Evolutionary conservation across 2,113 vertebrate species (phyloP).

Genomic region (Toxotes jaculatrix): DNA sequence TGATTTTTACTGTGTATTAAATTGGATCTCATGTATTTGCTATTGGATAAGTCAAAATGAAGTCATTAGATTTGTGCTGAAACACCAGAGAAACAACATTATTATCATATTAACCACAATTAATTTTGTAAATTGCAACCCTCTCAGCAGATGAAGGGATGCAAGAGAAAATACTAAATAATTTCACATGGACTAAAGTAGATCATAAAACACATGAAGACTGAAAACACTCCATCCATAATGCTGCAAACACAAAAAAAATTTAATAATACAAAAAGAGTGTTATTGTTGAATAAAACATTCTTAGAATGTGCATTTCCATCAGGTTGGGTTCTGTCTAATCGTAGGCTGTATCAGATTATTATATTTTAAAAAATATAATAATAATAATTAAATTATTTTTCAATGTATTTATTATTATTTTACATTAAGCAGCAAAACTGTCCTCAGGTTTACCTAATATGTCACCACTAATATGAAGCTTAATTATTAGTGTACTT

Average conservation of each 20-base stretch:
- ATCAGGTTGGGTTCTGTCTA: not conserved
- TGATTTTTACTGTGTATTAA: not conserved
- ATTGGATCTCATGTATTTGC: not conserved
- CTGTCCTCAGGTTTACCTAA: constrained; percentile 70
- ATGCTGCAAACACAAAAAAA: not conserved
- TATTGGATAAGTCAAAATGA: not conserved
- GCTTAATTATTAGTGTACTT: constrained; percentile 67
- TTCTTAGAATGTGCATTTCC: not conserved
- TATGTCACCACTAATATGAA: constrained; percentile 71
- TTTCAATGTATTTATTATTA: constrained; percentile 39
- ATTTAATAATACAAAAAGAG: not conserved
- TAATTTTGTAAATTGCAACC: not conserved
- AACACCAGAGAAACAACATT: not conserved
- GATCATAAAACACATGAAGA: too few relatives aligned
- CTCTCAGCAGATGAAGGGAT: not conserved
- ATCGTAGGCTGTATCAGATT: not conserved
- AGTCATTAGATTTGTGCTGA: not conserved
- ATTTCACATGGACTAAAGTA: not conserved
- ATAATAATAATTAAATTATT: constrained; percentile 17
- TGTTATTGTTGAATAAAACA: constrained; percentile 18
- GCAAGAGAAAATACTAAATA: not conserved
- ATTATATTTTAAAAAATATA: constrained; percentile 1
- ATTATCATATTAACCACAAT: not conserved
- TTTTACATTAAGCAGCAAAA: constrained; percentile 38
- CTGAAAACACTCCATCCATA: not conserved